Evolutionary conservation across 2,888 invertebrate species (phyloP).

Genomic region (Drepanosiphum platanoidis): DNA sequence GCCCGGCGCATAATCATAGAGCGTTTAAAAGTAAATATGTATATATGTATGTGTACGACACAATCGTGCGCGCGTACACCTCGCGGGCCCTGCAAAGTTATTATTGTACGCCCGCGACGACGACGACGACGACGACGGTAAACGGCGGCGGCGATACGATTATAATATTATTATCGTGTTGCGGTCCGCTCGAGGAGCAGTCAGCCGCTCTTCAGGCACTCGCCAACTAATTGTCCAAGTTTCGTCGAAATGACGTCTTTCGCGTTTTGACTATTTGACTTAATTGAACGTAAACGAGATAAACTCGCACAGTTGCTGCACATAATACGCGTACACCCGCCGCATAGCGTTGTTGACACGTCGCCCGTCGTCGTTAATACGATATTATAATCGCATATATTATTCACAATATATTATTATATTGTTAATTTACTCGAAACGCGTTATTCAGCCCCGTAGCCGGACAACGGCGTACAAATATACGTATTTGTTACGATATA

Average conservation of each 20-base stretch:
- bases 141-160: background rate
- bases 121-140: too few species aligned
- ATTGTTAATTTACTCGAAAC: background rate
- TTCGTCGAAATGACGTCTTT: conserved; percentile 30
- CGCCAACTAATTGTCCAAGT: conserved; percentile 34
- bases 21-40: too few species aligned
- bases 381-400: background rate
- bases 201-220: too few species aligned
- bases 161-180: background rate
- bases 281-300: conserved; percentile 50
- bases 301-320: background rate
- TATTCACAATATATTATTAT: background rate
- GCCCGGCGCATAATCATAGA: too few species aligned
- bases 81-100: background rate
- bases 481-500: background rate
- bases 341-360: background rate
- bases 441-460: background rate
- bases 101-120: background rate
- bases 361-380: background rate
- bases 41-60: background rate
- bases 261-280: conserved; percentile 17
- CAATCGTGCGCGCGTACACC: background rate
- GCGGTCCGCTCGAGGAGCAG: background rate
- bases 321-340: background rate
- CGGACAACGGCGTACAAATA: conserved; percentile 1